These are phyloP conservation scores for Halesus radiatus DNA, from an alignment of 1,140 invertebrate genomes.

Conservation along the genomic window DNA sequence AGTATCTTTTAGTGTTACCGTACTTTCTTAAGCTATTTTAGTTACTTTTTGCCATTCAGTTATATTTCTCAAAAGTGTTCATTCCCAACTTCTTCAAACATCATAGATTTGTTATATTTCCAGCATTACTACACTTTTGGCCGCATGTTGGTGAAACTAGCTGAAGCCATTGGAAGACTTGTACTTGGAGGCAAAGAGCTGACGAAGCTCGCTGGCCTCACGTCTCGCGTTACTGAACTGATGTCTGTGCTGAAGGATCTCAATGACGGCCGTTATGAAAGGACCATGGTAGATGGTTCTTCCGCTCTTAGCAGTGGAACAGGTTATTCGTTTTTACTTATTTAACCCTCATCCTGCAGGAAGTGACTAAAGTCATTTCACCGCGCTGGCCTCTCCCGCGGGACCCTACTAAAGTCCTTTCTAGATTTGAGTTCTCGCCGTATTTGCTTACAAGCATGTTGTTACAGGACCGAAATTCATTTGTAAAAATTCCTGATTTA, in stretches of 20 bases:
- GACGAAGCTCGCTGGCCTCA: slow-evolving; percentile 94
- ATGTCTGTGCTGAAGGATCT: slow-evolving; percentile 88
- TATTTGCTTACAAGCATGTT: too few species aligned
- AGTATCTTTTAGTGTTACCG: slow-evolving; percentile 38
- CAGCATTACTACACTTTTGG: slow-evolving; percentile 95
- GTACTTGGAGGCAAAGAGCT: slow-evolving; percentile 95
- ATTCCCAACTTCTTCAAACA: background rate
- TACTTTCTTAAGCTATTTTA: too few species aligned
- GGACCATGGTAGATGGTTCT: slow-evolving; percentile 85
- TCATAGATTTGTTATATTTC: slow-evolving; percentile 41
- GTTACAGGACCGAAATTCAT: too few species aligned
- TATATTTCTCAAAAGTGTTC: too few species aligned
- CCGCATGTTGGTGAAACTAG: slow-evolving; percentile 96
- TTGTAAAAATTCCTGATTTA: too few species aligned
- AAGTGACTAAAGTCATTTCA: too few species aligned
- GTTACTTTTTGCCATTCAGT: too few species aligned
- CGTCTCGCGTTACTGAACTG: slow-evolving; percentile 92
- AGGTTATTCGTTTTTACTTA: slow-evolving; percentile 22
- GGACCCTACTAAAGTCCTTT: too few species aligned
- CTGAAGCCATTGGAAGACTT: slow-evolving; percentile 95
- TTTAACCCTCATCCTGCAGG: background rate
- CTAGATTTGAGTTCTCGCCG: too few species aligned
- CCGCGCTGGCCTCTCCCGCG: too few species aligned
- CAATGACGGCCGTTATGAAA: slow-evolving; percentile 86
- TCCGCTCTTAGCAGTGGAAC: slow-evolving; percentile 50